Conservation (phyloP, 2,888 invertebrate species). For the Tortricodes alternella region DNA sequence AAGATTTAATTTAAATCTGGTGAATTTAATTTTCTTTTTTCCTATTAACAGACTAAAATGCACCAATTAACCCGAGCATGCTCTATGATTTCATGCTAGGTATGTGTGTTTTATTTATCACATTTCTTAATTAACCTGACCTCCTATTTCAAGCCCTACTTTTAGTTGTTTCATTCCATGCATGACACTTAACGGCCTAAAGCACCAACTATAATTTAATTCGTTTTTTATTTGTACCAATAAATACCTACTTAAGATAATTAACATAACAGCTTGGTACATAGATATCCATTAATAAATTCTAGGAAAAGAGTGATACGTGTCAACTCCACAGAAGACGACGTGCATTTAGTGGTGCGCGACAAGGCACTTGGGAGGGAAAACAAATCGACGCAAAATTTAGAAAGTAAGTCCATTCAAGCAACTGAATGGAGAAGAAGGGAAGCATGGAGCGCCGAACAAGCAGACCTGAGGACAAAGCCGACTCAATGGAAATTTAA, state of each 20-base stretch:
- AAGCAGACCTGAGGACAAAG: slow-evolving; percentile 85
- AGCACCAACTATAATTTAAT: slow-evolving; percentile 26
- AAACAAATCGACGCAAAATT: slow-evolving; percentile 89
- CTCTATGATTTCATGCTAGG: slow-evolving; percentile 53
- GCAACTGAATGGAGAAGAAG: slow-evolving; percentile 89
- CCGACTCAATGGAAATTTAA: slow-evolving; percentile 89
- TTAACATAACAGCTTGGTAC: slow-evolving; percentile 73
- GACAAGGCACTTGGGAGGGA: slow-evolving; percentile 87
- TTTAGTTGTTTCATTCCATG: slow-evolving; percentile 5
- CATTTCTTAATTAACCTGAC: slow-evolving; percentile 11
- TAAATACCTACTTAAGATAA: slow-evolving; percentile 36
- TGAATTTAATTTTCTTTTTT: slow-evolving; percentile 44
- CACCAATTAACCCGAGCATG: slow-evolving; percentile 66
- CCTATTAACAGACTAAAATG: slow-evolving; percentile 66
- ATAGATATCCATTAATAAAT: slow-evolving; percentile 82
- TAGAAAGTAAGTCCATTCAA: slow-evolving; percentile 89
- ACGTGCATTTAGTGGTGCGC: slow-evolving; percentile 88
- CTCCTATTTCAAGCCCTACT: neutral
- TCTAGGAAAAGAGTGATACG: slow-evolving; percentile 89
- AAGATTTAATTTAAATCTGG: neutral
- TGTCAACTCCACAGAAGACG: slow-evolving; percentile 88
- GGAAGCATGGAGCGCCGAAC: slow-evolving; percentile 94
- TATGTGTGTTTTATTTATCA: slow-evolving; percentile 15
- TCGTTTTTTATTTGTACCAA: slow-evolving; percentile 14
- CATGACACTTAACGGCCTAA: neutral